Conservation (phyloP, 2,113 vertebrate genomes). For the Psittacula cyanocephala region DNA sequence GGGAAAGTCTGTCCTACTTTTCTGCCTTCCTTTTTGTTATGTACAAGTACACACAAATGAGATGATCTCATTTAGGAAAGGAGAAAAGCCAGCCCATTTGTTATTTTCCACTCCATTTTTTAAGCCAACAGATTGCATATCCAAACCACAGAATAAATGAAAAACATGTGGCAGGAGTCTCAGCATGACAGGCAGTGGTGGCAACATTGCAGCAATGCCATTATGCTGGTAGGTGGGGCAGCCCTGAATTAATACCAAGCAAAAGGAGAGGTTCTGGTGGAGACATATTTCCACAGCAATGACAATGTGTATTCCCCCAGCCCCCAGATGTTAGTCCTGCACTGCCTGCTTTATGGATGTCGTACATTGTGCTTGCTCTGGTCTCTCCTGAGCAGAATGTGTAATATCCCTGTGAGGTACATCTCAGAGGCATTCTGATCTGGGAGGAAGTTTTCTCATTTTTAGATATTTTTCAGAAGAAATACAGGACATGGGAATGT, state of each 20-base stretch:
- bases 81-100: not conserved
- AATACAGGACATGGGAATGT: fast-evolving
- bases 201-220: not conserved
- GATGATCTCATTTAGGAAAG: not conserved
- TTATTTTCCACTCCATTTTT: not conserved
- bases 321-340: not conserved
- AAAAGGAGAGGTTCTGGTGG: not conserved
- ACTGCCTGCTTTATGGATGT: not conserved
- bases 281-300: not conserved
- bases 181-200: not conserved
- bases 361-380: not conserved
- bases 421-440: not conserved
- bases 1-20: not conserved
- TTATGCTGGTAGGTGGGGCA: fast-evolving
- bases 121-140: not conserved
- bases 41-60: not conserved
- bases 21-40: not conserved
- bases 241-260: not conserved
- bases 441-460: not conserved
- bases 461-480: not conserved
- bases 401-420: not conserved
- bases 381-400: not conserved
- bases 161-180: not conserved
- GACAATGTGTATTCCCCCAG: not conserved
- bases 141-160: not conserved